Conservation (phyloP, 2,113 vertebrate species). For the Capreolus pygargus region DNA sequence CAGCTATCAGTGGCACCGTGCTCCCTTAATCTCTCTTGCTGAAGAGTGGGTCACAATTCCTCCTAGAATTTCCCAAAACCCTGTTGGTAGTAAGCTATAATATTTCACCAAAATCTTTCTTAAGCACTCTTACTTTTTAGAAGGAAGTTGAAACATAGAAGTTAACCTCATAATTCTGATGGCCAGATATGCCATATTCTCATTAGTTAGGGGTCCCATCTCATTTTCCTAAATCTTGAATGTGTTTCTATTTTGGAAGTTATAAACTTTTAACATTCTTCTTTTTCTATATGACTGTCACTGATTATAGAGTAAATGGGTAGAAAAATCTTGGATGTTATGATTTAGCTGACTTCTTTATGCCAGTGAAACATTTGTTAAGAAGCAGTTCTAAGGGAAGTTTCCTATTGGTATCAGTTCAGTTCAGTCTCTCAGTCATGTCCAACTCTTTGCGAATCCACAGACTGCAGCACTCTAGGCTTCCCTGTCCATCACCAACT, state of each 20-base stretch:
- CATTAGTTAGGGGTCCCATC: not conserved
- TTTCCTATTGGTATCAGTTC: not conserved
- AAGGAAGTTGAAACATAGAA: not conserved
- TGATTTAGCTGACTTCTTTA: not conserved
- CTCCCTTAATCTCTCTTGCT: not conserved
- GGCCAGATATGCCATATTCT: not conserved
- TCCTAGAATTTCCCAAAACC: not conserved
- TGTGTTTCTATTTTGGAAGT: not conserved
- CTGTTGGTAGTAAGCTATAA: not conserved
- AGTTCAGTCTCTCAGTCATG: not conserved
- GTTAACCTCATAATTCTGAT: not conserved
- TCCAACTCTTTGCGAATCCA: rapidly evolving
- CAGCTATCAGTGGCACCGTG: not conserved
- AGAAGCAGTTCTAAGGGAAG: not conserved
- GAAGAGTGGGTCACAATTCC: not conserved
- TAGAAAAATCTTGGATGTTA: not conserved
- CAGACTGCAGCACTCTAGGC: not conserved
- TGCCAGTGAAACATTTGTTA: not conserved
- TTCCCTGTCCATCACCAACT: not conserved
- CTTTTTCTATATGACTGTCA: not conserved
- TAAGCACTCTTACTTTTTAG: not conserved
- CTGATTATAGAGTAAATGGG: not conserved
- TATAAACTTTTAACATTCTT: not conserved
- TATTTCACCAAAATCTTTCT: not conserved
- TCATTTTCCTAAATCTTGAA: not conserved